Conservation (phyloP, 2,113 vertebrate genomes). For the Psittacula cyanocephala region DNA sequence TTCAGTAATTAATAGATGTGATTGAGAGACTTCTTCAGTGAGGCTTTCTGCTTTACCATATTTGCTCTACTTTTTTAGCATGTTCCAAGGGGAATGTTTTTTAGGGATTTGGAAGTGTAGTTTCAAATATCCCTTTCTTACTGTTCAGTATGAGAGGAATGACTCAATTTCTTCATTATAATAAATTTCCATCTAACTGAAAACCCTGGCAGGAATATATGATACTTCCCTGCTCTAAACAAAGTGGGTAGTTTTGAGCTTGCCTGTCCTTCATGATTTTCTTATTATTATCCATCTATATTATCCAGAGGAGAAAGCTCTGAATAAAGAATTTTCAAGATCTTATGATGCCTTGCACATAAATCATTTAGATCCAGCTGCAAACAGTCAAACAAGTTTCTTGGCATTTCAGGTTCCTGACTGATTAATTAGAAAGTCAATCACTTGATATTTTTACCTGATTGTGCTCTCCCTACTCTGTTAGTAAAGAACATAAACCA, state of each 20-base stretch:
- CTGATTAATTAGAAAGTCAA: neutral
- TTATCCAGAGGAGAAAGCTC: neutral
- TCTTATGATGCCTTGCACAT: accelerated
- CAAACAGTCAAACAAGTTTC: neutral
- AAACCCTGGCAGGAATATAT: neutral
- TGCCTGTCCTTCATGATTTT: neutral
- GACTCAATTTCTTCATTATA: neutral
- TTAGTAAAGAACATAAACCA: neutral
- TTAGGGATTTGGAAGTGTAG: neutral
- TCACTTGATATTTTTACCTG: neutral
- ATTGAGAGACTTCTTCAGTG: neutral
- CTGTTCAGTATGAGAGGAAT: neutral
- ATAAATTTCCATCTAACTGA: neutral
- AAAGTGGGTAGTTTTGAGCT: neutral
- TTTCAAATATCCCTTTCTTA: neutral
- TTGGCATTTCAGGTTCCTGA: neutral
- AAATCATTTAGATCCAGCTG: neutral
- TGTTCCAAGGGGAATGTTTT: accelerated
- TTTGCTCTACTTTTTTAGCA: neutral
- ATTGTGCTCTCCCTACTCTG: neutral
- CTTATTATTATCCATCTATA: neutral
- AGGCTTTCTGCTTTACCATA: neutral
- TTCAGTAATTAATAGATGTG: neutral
- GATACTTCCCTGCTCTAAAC: neutral
- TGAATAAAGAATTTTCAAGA: neutral